phyloP scores from a whole-genome alignment of 2,888 invertebrate genomes.

The Matsumyia berberina region DNA sequence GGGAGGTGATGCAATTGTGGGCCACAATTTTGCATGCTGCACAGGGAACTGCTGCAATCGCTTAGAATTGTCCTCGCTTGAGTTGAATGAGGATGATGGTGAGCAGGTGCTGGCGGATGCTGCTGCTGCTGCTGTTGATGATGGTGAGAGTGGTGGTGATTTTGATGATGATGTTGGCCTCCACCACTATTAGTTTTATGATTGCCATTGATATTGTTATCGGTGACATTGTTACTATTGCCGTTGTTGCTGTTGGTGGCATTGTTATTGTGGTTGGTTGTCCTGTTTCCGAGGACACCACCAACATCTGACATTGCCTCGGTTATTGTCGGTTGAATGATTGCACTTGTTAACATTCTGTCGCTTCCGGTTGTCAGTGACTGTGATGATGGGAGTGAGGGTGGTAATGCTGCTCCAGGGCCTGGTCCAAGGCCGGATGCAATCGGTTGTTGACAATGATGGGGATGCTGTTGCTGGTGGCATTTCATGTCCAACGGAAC shows the following conservation, averaged over 20 bases:
- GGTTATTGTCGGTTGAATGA: conserved; percentile 78
- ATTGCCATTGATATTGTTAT: conserved; percentile 76
- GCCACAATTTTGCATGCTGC: conserved; percentile 75
- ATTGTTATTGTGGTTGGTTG: conserved; percentile 77
- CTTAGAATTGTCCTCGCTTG: conserved; percentile 71
- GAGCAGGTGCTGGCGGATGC: conserved; percentile 28
- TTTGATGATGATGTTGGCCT: conserved; percentile 64
- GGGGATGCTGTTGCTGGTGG: conserved; percentile 80
- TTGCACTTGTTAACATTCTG: conserved; percentile 84
- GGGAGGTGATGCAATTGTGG: conserved; percentile 78
- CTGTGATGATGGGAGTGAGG: conserved; percentile 78
- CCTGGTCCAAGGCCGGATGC: conserved; percentile 78
- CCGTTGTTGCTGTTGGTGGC: conserved; percentile 70
- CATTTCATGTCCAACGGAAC: conserved; percentile 84
- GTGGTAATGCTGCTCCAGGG: conserved; percentile 60
- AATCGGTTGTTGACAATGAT: conserved; percentile 78
- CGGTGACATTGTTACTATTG: conserved; percentile 76
- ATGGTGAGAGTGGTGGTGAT: conserved; percentile 25
- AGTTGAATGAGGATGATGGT: conserved; percentile 33
- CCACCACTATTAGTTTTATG: conserved; percentile 76
- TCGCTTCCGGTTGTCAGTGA: conserved; percentile 83
- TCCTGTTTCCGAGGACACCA: conserved; percentile 78
- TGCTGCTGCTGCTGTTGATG: conserved; percentile 69
- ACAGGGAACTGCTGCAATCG: conserved; percentile 74
- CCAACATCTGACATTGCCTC: conserved; percentile 76